phyloP scores from a whole-genome alignment of 2,797 vertebrate genomes.

The Gadopsis marmoratus region DNA sequence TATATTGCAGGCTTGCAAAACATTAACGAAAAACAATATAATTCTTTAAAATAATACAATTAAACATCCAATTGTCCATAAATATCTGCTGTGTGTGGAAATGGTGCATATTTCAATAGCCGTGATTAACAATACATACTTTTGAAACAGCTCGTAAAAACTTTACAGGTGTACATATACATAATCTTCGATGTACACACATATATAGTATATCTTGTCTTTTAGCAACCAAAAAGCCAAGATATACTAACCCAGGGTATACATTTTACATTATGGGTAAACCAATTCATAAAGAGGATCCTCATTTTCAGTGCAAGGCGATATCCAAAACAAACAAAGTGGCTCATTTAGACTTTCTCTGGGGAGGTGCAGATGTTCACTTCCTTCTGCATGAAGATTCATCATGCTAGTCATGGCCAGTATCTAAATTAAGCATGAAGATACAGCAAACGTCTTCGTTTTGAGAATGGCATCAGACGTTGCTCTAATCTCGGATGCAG shows the following conservation, averaged over 20 bases:
- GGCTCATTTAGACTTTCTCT: background rate
- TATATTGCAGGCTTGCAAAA: background rate
- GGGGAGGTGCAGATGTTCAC: background rate
- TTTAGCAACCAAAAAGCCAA: background rate
- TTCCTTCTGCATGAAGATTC: background rate
- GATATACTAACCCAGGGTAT: background rate
- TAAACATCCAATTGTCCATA: background rate
- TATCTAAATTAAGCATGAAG: background rate
- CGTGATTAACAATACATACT: background rate
- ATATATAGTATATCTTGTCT: too few species aligned
- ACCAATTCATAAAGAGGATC: background rate
- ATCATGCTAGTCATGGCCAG: too few species aligned
- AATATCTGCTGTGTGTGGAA: background rate
- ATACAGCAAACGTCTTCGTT: background rate
- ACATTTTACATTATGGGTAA: background rate
- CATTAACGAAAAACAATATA: background rate
- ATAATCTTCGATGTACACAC: too few species aligned
- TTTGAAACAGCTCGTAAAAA: background rate
- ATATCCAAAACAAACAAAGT: background rate
- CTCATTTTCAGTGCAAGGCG: background rate
- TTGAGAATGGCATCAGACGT: too few species aligned
- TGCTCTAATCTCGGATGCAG: background rate
- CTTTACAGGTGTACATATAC: background rate
- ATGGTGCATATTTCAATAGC: background rate
- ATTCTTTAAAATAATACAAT: background rate